phyloP scores from a whole-genome alignment of 2,113 vertebrate species.

The Centrocercus urophasianus region DNA sequence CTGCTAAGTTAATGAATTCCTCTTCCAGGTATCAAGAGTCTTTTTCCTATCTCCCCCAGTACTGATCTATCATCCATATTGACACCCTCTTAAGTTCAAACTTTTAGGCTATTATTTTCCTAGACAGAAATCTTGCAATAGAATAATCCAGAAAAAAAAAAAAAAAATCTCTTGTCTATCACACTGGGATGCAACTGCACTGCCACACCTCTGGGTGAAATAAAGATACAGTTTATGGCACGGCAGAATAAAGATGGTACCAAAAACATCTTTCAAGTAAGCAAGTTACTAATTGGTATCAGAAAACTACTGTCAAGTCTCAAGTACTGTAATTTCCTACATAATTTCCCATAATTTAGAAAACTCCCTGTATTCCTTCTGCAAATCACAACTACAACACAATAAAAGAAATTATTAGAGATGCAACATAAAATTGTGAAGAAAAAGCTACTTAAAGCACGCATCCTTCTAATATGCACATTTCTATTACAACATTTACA shows the following conservation, averaged over 20 bases:
- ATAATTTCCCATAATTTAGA: neutral
- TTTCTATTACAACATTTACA: neutral
- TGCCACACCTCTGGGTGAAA: neutral
- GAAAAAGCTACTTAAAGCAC: neutral
- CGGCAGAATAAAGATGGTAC: neutral
- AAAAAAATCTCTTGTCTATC: neutral
- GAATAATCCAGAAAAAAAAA: neutral
- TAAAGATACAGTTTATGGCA: neutral
- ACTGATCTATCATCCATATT: neutral
- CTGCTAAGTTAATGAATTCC: neutral
- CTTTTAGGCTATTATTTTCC: neutral
- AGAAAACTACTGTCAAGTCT: neutral
- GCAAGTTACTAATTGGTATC: neutral
- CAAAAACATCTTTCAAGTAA: neutral
- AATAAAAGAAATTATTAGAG: neutral
- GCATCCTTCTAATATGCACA: accelerated
- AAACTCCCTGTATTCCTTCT: neutral
- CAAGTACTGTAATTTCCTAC: neutral
- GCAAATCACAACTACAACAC: neutral
- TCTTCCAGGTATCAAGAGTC: neutral
- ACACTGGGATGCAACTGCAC: neutral
- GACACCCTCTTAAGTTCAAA: neutral
- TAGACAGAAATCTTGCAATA: neutral
- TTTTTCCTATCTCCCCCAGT: neutral
- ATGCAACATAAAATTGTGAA: neutral